Evolutionary conservation across 2,113 vertebrate genomes (phyloP), one percentile per base, ranked within the genome.

Genomic region (Ceuthmochares aereus): DNA sequence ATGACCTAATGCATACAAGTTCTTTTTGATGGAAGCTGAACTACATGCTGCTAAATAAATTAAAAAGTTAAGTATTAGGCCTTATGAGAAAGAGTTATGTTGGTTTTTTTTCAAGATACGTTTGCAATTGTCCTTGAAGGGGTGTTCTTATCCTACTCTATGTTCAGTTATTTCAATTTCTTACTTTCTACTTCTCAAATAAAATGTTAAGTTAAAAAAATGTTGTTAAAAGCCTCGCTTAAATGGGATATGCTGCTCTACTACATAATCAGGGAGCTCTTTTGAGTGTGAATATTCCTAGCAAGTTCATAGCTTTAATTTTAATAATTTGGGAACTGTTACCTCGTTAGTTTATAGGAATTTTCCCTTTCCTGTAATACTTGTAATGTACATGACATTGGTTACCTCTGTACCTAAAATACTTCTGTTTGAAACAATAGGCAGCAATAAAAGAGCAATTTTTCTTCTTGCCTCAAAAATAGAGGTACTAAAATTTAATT

Each of bases 21-120:
- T 68, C 56, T 54, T 87, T 67, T 49, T 94, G 40, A 66, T 4
- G 3, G 81, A 89, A 95, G 37, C 73, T 67, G 64, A 63, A 59
- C 34, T 92, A 89, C 89, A 90, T 47, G 43, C 60, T 89, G 12
- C 75, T 95, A 87, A 95, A 60, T 75, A 85, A 92, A 58, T 89
- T 27, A 56, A 54, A 36, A 84, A 84, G 55, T 73, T 89, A 82
- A 90, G 63, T 82, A 42, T 87, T 82, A 80, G 80, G 51, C 40
- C 8, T 0, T 60, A 62, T 62, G 59, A 90, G 49, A 68, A 87
- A 82, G 56, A 78, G 42, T 80, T 86, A 43, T 0, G 3, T 15
- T 45, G n/a, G n/a, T 87, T 91, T 49, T 69, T 87, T 92, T 87
- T 93, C 72, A 29, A 56, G 49, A 25, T 23, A 25, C 6, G 16